phyloP scores from a whole-genome alignment of 1,140 invertebrate genomes.

The Hydropsyche tenuis region DNA sequence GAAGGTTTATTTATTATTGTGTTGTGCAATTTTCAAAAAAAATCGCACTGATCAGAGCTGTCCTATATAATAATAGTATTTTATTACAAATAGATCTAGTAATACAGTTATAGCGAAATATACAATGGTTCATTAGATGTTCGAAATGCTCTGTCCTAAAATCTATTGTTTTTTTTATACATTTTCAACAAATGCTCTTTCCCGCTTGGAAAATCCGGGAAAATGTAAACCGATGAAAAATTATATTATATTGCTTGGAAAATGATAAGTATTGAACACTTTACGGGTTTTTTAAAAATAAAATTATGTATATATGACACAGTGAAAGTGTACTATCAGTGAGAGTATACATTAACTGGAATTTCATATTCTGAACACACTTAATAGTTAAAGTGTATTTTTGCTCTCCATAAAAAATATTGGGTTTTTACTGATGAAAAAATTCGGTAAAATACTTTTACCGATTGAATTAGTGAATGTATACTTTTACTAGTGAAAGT shows the following conservation, averaged over 20 bases:
- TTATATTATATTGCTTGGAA: too few relatives aligned
- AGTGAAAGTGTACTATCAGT: too few relatives aligned
- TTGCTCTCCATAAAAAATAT: too few relatives aligned
- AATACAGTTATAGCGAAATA: slow-evolving; percentile 28
- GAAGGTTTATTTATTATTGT: background rate
- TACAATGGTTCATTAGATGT: slow-evolving; percentile 12
- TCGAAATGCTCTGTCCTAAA: background rate
- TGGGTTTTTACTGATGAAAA: too few relatives aligned
- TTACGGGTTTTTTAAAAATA: too few relatives aligned
- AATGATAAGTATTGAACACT: too few relatives aligned
- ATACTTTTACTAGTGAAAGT: background rate
- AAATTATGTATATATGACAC: too few relatives aligned
- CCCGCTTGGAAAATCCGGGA: background rate
- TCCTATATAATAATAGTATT: background rate
- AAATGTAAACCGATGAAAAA: background rate
- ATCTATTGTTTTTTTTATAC: background rate
- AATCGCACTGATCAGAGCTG: background rate
- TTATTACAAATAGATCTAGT: slow-evolving; percentile 21
- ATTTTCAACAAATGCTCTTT: background rate
- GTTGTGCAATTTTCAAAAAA: background rate
- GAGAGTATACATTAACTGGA: too few relatives aligned
- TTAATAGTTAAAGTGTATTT: too few relatives aligned
- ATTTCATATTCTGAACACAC: too few relatives aligned
- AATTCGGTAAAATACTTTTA: too few relatives aligned
- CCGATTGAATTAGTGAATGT: too few relatives aligned